phyloP scores from a whole-genome alignment of 2,797 vertebrate species.

The Gymnoscopelus braueri region DNA sequence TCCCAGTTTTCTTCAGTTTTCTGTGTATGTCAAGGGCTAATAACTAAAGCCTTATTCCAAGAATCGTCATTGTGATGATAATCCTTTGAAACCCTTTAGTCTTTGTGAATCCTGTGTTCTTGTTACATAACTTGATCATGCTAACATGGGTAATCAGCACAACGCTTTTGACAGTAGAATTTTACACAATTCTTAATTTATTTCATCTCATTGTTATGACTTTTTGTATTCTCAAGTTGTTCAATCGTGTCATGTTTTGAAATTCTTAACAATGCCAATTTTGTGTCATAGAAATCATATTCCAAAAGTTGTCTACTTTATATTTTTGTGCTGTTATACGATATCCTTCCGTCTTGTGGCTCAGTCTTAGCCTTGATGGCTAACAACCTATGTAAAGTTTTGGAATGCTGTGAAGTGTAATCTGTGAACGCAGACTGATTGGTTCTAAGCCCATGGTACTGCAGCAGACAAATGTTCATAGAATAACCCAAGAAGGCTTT shows the following conservation, averaged over 20 bases:
- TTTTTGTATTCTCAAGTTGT: conserved; percentile 9
- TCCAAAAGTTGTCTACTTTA: neutral
- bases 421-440: conserved; percentile 25
- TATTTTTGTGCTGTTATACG: neutral
- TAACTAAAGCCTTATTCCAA: conserved; percentile 62
- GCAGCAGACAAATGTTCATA: conserved; percentile 23
- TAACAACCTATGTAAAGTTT: conserved; percentile 25
- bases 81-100: conserved; percentile 16
- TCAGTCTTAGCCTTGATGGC: conserved; percentile 2
- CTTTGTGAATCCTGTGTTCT: conserved; percentile 48
- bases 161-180: neutral
- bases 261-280: conserved; percentile 14
- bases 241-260: conserved; percentile 22
- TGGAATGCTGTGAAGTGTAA: conserved; percentile 34
- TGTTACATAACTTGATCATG: conserved; percentile 24
- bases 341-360: neutral
- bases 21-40: conserved; percentile 60
- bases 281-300: conserved; percentile 11
- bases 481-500: conserved; percentile 23
- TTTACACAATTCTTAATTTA: conserved; percentile 52
- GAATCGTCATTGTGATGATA: conserved; percentile 43
- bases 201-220: conserved; percentile 32
- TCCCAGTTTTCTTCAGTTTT: conserved; percentile 39
- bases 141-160: conserved; percentile 13
- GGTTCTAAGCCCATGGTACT: conserved; percentile 29